Conservation (phyloP, 1,140 invertebrate species). For the Panagrolaimus sp. region DNA sequence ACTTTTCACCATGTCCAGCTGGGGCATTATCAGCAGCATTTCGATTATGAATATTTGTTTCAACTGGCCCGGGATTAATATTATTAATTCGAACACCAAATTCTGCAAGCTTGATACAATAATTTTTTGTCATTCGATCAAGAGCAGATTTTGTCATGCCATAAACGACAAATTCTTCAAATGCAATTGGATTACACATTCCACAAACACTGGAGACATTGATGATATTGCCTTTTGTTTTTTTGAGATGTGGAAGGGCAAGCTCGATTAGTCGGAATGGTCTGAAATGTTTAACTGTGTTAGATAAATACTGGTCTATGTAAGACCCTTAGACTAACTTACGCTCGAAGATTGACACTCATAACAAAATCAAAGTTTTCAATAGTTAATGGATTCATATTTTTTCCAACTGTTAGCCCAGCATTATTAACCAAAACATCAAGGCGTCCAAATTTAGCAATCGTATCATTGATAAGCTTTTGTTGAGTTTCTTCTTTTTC, state of each 20-base stretch:
- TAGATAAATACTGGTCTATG: too few relatives aligned
- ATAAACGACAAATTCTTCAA: neutral
- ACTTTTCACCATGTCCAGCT: neutral
- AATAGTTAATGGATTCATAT: neutral
- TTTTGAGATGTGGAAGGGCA: neutral
- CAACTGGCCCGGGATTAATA: neutral
- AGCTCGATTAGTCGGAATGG: neutral
- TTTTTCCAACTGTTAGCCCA: neutral
- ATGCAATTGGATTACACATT: neutral
- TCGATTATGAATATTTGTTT: constrained; percentile 2
- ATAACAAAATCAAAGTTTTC: constrained; percentile 15
- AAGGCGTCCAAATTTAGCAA: neutral
- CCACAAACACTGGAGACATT: constrained; percentile 6
- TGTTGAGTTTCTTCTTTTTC: neutral
- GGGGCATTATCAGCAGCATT: neutral
- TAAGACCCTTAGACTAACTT: too few relatives aligned
- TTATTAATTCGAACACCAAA: constrained; percentile 2
- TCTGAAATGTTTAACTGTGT: too few relatives aligned
- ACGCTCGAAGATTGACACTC: neutral
- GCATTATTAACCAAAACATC: constrained; percentile 15
- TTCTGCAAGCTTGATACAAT: neutral
- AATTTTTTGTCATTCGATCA: constrained; percentile 4
- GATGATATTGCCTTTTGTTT: constrained; percentile 13
- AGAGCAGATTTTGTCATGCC: constrained; percentile 1
- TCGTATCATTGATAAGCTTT: constrained; percentile 9